These are phyloP conservation scores for Cromileptes altivelis DNA, from an alignment of 2,113 vertebrate genomes.

Conservation along the genomic window DNA sequence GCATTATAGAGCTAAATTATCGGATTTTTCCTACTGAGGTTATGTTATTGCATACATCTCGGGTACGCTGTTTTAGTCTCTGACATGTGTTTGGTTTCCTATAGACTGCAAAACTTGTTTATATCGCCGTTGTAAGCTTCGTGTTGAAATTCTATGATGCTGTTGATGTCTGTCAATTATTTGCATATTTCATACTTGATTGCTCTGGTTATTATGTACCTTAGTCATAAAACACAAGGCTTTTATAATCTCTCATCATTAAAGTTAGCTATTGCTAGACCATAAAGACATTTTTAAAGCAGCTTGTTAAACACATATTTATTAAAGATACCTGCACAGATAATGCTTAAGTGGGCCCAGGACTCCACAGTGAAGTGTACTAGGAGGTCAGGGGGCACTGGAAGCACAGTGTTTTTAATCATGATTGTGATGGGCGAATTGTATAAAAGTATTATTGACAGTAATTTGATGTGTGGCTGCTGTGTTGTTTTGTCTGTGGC, in stretches of 20 bases:
- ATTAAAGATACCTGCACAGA: neutral
- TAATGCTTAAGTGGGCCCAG: neutral
- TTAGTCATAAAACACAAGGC: too few species aligned
- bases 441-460: neutral
- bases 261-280: neutral
- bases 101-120: neutral
- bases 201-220: neutral
- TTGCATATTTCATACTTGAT: neutral
- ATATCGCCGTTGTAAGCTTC: neutral
- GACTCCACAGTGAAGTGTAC: neutral
- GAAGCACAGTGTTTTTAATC: neutral
- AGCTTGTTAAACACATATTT: neutral
- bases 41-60: neutral
- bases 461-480: constrained; percentile 9
- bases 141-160: neutral
- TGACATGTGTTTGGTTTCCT: neutral
- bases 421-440: neutral
- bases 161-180: neutral
- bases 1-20: neutral
- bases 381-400: neutral
- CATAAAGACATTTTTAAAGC: neutral
- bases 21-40: neutral
- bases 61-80: neutral
- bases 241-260: too few species aligned
- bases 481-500: constrained; percentile 44